Evolutionary conservation across 2,888 invertebrate species (phyloP), one percentile per base, ranked within the genome.

Genomic region (Agonopterix arenella): DNA sequence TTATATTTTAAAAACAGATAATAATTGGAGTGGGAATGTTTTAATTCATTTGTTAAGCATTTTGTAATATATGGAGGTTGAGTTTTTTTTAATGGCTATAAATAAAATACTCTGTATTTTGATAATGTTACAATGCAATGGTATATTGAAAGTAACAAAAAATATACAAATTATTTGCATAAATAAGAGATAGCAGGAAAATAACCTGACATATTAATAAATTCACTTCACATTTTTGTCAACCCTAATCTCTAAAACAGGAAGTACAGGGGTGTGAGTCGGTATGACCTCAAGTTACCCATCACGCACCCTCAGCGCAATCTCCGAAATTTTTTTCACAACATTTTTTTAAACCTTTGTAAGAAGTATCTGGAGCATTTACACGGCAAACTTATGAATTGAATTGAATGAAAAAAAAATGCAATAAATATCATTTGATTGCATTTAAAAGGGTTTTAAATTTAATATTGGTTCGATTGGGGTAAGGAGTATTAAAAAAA

Each of bases 351-450:
- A 56, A 49, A 36, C 52, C 70, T 64, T 75, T 82, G 81, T 78
- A 79, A 61, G 58, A 62, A 52, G 52, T 73, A 84, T 84, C 78
- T 84, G 59, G 80, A 85, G 85, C 80, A 80, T 80, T n/a, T 82
- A 77, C 81, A 77, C 64, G 73, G 68, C 62, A 58, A 63, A 62
- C 60, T 54, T 56, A 75, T 81, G 69, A 73, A 74, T 76, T 70
- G 70, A 73, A 74, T 76, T 70, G 51, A 69, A 44, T 11, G 47
- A 41, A 72, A 80, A 84, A n/a, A 84, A 84, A 13, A 74, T 66
- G 75, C 84, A 86, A 89, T 89, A 89, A 88, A 89, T 88, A 89
- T 86, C 78, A 80, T 84, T 80, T 80, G 64, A 85, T 86, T 84
- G 84, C 80, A 78, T 78, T 88, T 85, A 85, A 80, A 84, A 76